Evolutionary conservation across 2,888 invertebrate species (phyloP), one percentile per base, ranked within the genome.

Genomic region (Drosophila antonietae): DNA sequence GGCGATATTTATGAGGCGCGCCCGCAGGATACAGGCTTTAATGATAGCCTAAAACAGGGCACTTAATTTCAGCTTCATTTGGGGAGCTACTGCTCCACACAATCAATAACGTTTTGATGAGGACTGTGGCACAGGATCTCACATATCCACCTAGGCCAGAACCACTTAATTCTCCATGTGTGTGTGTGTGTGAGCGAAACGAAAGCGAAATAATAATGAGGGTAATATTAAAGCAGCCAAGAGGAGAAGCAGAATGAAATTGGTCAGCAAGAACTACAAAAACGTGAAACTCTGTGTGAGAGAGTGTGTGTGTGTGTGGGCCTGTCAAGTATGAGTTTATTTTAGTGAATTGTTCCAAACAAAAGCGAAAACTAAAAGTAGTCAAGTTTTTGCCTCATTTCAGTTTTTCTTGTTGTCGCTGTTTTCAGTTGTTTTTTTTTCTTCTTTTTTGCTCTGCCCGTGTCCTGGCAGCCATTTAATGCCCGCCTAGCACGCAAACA

Each of bases 1-100:
- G 84, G 86, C 89, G 83, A 84, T 85, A 85, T 85, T 85, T 88
- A 89, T 89, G 88, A 88, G 89, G 78, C 89, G 90, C 86, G 84
- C 84, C 84, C 86, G 84, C 84, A 84, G 84, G 89, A 89, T 85
- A 88, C 88, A 61, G 75, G 86, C 89, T 88, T 89, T 85, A 85
- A 85, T 89, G 89, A 85, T 85, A 87, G 89, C 76, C 85, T 75
- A 87, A 89, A 81, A 81, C 72, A 75, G 78, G 88, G 73, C 85
- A 85, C 89, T 85, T 89, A 85, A 89, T 85, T 89, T 81, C 68
- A 74, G 71, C 69, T 73, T 75, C 81, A 81, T 73, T 77, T 73
- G 60, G 56, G 70, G 44, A 66, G 71, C 67, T 70, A 64, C 60
- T 58, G 63, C 65, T 60, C 39, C 60, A 44, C 55, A 72, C 87